These are phyloP conservation scores for Cataglyphis hispanica DNA, from an alignment of 1,140 invertebrate genomes.

Conservation along the genomic window DNA sequence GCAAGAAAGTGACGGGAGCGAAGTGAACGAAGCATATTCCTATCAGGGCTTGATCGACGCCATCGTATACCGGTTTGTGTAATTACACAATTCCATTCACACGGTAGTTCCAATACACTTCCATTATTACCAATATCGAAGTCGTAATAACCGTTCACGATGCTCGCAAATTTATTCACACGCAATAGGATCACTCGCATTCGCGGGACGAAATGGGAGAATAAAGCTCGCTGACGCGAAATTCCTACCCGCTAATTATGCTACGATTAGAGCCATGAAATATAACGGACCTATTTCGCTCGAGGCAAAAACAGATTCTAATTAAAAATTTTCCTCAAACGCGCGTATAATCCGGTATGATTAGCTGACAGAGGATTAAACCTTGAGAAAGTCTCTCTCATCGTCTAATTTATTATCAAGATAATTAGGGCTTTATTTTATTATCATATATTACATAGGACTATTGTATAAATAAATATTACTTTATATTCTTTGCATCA, in stretches of 20 bases:
- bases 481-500: not conserved
- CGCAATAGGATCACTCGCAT: slow-evolving; percentile 5
- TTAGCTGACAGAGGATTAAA: not conserved
- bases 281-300: not conserved
- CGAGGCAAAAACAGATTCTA: slow-evolving; percentile 18
- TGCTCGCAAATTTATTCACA: not conserved
- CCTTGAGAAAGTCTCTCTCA: not conserved
- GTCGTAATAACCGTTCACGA: slow-evolving; percentile 9
- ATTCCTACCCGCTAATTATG: slow-evolving; percentile 29
- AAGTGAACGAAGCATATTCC: not conserved
- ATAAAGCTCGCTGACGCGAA: not conserved
- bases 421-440: not conserved
- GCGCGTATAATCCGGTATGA: not conserved
- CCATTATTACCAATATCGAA: slow-evolving; percentile 1
- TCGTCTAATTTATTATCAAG: not conserved
- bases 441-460: not conserved
- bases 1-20: slow-evolving; percentile 54
- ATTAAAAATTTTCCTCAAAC: slow-evolving; percentile 44
- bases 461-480: no score
- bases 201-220: not conserved
- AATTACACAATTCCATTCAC: slow-evolving; percentile 33
- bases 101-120: not conserved
- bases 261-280: slow-evolving; percentile 7
- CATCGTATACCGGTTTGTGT: slow-evolving; percentile 2
- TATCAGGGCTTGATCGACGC: slow-evolving; percentile 8